Percentiles rank a stretch among this genome's conserved stretches.
Evolutionary conservation across 2,888 invertebrate genomes (phyloP).

Genomic region (Mimachlamys varia): DNA sequence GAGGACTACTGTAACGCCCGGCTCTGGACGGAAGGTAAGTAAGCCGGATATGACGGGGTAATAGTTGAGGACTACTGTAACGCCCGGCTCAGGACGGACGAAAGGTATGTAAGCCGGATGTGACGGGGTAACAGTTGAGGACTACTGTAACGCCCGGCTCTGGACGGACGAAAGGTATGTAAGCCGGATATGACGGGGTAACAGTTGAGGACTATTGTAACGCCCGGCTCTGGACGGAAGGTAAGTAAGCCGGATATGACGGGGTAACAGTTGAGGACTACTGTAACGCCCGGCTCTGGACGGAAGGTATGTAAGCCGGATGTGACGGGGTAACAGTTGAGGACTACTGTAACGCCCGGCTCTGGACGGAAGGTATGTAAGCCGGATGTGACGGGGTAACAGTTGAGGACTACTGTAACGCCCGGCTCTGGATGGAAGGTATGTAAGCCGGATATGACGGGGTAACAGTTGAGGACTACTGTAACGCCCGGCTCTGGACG

Average conservation of each 20-base stretch:
- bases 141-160: not conserved
- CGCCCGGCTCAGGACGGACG: no score
- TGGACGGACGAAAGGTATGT: no score
- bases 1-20: not conserved
- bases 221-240: no score
- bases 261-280: not conserved
- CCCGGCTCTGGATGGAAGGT: no score
- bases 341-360: not conserved
- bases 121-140: not conserved
- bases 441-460: not conserved
- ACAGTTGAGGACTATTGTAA: not conserved
- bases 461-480: not conserved
- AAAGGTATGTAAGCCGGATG: no score
- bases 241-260: not conserved
- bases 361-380: no score
- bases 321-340: not conserved
- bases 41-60: not conserved
- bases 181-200: not conserved
- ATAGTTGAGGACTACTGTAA: constrained; percentile 2
- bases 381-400: not conserved
- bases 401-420: not conserved
- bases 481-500: no score
- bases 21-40: no score
- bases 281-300: not conserved
- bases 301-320: no score